Evolutionary conservation across 1,140 invertebrate species (phyloP), one percentile per base, ranked within the genome.

Genomic region (Tetramorium simillimum): DNA sequence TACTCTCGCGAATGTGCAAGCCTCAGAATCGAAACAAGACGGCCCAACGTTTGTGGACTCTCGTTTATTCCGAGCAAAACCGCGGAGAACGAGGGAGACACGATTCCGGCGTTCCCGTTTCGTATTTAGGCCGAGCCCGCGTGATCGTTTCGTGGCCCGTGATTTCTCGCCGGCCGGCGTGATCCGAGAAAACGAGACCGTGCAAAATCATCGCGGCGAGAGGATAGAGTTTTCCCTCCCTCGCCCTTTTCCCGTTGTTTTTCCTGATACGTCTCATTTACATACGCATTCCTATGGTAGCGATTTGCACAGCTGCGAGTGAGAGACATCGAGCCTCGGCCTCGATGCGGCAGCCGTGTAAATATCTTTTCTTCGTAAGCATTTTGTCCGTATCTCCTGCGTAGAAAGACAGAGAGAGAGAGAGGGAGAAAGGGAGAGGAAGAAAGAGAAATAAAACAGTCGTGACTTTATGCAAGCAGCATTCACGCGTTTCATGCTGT

Each of bases 51-150:
- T 84, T 70, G 87, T 85, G 77, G 67, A 78, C 60, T 43, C 67
- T 65, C 80, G 84, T 89, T 92, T 92, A 92, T 90, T 92, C 88
- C 88, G 73, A 85, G 86, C 84, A 58, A 75, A 91, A 88, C 43
- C 76, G 65, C 65, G 43, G 37, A 33, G 24, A 62, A 49, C 53
- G 86, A 24, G n/a, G 53, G 53, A 90, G 85, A 84, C 89, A 90
- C 85, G 89, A 89, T 88, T 91, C 69, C 85, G 82, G 49, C 51
- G 90, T 84, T 87, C 90, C 82, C 89, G 81, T 88, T 92, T 92
- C 88, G 86, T 87, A 92, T 92, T 92, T 92, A 92, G 91, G 91
- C 84, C 89, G 89, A 63, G 65, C 62, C 56, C 58, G 75, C 56
- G 65, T 85, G n/a, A n/a, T n/a, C n/a, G n/a, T n/a, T n/a, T 73